Evolutionary conservation across 2,888 invertebrate species (phyloP).

Genomic region (Drosophila fungiperda): DNA sequence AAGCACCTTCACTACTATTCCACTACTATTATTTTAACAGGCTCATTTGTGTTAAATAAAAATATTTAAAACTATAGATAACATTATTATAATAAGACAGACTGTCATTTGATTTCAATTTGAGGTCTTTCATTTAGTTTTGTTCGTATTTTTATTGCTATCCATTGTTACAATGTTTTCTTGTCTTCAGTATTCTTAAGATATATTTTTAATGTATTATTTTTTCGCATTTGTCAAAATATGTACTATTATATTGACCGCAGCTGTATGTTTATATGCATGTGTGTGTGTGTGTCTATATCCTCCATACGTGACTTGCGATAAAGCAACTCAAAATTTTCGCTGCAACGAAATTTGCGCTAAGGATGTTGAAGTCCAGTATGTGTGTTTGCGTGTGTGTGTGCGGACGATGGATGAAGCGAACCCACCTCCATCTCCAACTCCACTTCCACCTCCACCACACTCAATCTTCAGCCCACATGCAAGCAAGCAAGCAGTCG

Average conservation of each 20-base stretch:
- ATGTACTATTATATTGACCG: background rate
- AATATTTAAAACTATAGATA: background rate
- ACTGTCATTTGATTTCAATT: background rate
- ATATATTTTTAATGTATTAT: background rate
- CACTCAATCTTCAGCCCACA: conserved; percentile 13
- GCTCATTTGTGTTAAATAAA: background rate
- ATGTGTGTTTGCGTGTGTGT: conserved; percentile 28
- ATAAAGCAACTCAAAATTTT: conserved; percentile 78
- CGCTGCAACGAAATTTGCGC: conserved; percentile 75
- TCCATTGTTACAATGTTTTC: background rate
- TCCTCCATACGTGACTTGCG: conserved; percentile 57
- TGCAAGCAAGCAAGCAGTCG: conserved; percentile 33
- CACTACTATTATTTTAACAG: background rate
- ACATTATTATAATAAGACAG: background rate
- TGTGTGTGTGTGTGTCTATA: conserved; percentile 36
- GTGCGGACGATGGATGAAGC: conserved; percentile 44
- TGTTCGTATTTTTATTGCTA: background rate
- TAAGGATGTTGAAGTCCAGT: conserved; percentile 68
- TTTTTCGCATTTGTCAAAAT: background rate
- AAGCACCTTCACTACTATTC: background rate
- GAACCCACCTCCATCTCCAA: conserved; percentile 27
- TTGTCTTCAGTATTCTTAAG: background rate
- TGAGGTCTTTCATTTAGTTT: background rate
- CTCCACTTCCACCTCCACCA: conserved; percentile 11
- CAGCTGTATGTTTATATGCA: conserved; percentile 32